Evolutionary conservation across 2,888 invertebrate genomes (phyloP), one percentile per base, ranked within the genome.

Genomic region (Epinotia brunnichana): DNA sequence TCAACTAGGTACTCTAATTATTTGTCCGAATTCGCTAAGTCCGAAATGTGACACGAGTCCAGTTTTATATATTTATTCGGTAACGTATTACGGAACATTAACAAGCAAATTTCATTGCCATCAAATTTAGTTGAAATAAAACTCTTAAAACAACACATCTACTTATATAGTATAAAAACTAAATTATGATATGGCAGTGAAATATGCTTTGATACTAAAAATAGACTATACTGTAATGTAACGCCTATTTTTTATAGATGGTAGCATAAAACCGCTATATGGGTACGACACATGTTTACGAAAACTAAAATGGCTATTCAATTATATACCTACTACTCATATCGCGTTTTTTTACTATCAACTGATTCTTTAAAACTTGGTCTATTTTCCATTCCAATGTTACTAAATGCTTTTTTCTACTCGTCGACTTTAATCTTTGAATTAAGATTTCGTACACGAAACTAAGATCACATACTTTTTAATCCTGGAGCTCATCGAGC

Each of bases 371-470:
- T 54, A 56, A 11, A 11, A 67, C 53, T 41, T 61, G 48, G 35
- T 72, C 61, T 62, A 61, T 67, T 72, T 71, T 70, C 21, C n/a
- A n/a, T 29, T 68, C 60, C 72, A 17, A 53, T 56, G 67, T 68
- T 72, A 61, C 69, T 53, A 41, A 62, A 44, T 44, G 29, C n/a
- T 13, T 15, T 54, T 15, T 11, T n/a, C n/a, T n/a, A n/a, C n/a
- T n/a, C n/a, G n/a, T n/a, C n/a, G n/a, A n/a, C n/a, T n/a, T n/a
- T n/a, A n/a, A n/a, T n/a, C n/a, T n/a, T n/a, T n/a, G n/a, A n/a
- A n/a, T n/a, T n/a, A n/a, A n/a, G n/a, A n/a, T n/a, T n/a, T n/a
- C n/a, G n/a, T n/a, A n/a, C n/a, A n/a, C n/a, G n/a, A n/a, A n/a
- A n/a, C n/a, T n/a, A n/a, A n/a, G n/a, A n/a, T n/a, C n/a, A n/a